Evolutionary conservation across 2,888 invertebrate species (phyloP).

Genomic region (Drosophila barbarae): DNA sequence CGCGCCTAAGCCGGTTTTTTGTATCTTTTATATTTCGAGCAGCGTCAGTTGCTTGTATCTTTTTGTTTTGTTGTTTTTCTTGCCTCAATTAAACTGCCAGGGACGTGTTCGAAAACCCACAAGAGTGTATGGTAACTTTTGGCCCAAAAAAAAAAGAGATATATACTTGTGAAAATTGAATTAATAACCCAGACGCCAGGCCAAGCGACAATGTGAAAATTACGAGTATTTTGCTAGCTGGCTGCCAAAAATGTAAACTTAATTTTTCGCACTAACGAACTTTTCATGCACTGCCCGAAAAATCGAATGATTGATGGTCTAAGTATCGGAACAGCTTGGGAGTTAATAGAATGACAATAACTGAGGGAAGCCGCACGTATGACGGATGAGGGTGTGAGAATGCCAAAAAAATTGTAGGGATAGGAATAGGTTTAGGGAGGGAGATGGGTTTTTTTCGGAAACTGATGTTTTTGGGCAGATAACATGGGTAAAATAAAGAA

Average conservation of each 20-base stretch:
- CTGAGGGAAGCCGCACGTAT: slow-evolving; percentile 10
- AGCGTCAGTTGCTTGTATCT: slow-evolving; percentile 65
- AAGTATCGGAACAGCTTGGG: slow-evolving; percentile 2
- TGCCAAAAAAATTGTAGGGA: slow-evolving; percentile 23
- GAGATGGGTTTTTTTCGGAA: slow-evolving; percentile 5
- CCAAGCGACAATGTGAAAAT: slow-evolving; percentile 67
- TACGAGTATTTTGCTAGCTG: slow-evolving; percentile 25
- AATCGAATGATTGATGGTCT: slow-evolving; percentile 34
- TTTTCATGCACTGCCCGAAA: slow-evolving; percentile 33
- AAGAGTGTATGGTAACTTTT: slow-evolving; percentile 63
- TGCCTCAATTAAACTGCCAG: slow-evolving; percentile 72
- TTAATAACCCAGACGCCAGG: slow-evolving; percentile 50
- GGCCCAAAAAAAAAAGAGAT: slow-evolving; percentile 26
- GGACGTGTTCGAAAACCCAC: slow-evolving; percentile 67
- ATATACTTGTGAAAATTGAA: slow-evolving; percentile 53
- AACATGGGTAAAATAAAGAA: slow-evolving; percentile 6
- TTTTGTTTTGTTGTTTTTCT: slow-evolving; percentile 36
- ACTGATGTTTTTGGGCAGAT: slow-evolving; percentile 26
- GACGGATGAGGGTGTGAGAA: slow-evolving; percentile 40
- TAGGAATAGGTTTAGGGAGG: neutral
- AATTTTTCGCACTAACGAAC: slow-evolving; percentile 41
- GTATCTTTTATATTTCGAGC: slow-evolving; percentile 19
- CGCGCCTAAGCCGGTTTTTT: slow-evolving; percentile 71
- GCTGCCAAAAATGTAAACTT: slow-evolving; percentile 37
- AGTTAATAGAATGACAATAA: slow-evolving; percentile 42